Conservation (phyloP, 2,888 invertebrate genomes). For the Notocelia uddmanniana region DNA sequence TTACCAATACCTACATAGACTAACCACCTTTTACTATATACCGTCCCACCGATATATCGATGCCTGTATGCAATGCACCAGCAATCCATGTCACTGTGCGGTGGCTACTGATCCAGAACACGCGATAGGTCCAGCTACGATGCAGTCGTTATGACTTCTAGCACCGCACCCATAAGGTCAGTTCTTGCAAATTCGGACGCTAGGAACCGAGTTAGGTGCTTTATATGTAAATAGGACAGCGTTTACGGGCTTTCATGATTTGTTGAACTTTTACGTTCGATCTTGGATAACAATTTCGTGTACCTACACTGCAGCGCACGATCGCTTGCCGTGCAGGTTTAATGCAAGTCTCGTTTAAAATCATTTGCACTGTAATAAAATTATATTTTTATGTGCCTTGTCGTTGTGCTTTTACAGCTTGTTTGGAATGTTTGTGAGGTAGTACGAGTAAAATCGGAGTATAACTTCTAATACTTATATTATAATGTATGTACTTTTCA, state of each 20-base stretch:
- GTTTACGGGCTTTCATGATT: conserved; percentile 43
- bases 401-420: neutral
- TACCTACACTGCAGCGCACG: conserved; percentile 4
- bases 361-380: neutral
- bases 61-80: conserved; percentile 30
- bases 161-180: conserved; percentile 26
- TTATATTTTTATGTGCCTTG: neutral
- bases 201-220: conserved; percentile 26
- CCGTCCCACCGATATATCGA: conserved; percentile 12
- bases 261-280: conserved; percentile 41
- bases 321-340: neutral
- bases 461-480: neutral
- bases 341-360: conserved; percentile 4
- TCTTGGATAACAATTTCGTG: conserved; percentile 31
- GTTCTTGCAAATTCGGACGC: conserved; percentile 14
- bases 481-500: neutral
- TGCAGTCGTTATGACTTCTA: conserved; percentile 15
- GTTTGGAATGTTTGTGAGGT: neutral
- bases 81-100: conserved; percentile 36
- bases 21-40: conserved; percentile 1
- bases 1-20: neutral
- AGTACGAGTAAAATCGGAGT: neutral
- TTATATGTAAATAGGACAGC: conserved; percentile 43
- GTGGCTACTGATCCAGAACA: conserved; percentile 66
- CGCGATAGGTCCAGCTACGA: conserved; percentile 56